Base-by-base conservation (phyloP, 2,888 invertebrate species). In the Hedychridium roseum region DNA sequence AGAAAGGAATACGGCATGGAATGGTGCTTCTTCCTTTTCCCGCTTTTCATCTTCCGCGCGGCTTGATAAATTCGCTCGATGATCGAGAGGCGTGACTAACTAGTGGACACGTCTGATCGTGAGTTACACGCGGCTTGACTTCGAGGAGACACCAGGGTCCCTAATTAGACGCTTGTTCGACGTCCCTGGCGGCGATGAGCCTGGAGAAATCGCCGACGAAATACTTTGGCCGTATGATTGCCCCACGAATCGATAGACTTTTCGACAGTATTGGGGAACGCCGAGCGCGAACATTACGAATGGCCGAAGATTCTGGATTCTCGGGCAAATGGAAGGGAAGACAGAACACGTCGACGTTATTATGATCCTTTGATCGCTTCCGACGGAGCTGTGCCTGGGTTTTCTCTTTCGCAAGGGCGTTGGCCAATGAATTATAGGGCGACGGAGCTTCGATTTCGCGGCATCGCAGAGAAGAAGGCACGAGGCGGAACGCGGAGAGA, bases 11-110 rank as follows among this genome's bases (percentile, higher is more conserved):
- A 23, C 5, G 23, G 23, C 9, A 5, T 23, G 31, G 30, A 20
- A 30, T 40, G 42, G 18, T 30, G 37, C n/a, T 23, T 39, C 34
- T 37, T 38, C 12, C 30, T 43, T 35, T 41, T 32, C 14, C 2
- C 23, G 20, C 35, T 17, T 45, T 31, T 14, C 44, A 34, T 26
- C 28, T 18, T 27, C 37, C 27, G 43, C 44, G 14, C 30, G 16
- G 28, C 49, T 54, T 65, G 69, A 71, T 73, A 66, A 65, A 71
- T 69, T 63, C 54, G 52, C 50, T 34, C 63, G 61, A 66, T 67
- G 71, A 71, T 66, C 63, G 70, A 71, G 61, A 70, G 65, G 65
- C 71, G 71, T 68, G 64, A 68, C 68, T 66, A 68, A 70, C 70
- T 64, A 60, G 68, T 52, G 48, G 50, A 50, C n/a, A n/a, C 61